These are phyloP conservation scores for Peromyscus aztecus DNA, from an alignment of 2,797 vertebrate species.

Conservation along the genomic window DNA sequence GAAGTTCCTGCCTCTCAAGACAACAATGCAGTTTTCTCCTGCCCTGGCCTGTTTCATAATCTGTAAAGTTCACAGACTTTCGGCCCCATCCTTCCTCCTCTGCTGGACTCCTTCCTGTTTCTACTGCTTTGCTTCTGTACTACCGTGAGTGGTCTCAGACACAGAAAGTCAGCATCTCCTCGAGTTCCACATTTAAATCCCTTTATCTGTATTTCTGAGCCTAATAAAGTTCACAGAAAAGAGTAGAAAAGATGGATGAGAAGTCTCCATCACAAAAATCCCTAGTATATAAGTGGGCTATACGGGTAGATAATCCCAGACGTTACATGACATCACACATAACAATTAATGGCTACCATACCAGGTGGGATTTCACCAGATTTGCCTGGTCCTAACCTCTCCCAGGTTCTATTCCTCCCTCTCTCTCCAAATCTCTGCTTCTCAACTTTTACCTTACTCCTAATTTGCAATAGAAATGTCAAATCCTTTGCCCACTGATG, in stretches of 20 bases:
- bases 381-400: neutral
- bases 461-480: neutral
- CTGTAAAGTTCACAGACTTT: neutral
- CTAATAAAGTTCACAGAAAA: neutral
- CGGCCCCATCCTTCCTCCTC: neutral
- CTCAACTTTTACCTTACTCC: neutral
- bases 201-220: constrained; percentile 10
- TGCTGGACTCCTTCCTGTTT: neutral
- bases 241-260: neutral
- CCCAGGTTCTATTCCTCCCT: neutral
- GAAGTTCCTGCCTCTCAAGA: neutral
- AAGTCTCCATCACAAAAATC: neutral
- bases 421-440: neutral
- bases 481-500: neutral
- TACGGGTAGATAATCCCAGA: neutral
- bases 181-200: neutral
- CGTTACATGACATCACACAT: neutral
- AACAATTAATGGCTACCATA: no score
- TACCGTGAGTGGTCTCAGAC: neutral
- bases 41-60: neutral
- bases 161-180: neutral
- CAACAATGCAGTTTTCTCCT: neutral
- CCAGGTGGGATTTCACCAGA: neutral
- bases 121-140: neutral
- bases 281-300: neutral